phyloP scores from a whole-genome alignment of 2,888 invertebrate species.

The Xestia c-nigrum region DNA sequence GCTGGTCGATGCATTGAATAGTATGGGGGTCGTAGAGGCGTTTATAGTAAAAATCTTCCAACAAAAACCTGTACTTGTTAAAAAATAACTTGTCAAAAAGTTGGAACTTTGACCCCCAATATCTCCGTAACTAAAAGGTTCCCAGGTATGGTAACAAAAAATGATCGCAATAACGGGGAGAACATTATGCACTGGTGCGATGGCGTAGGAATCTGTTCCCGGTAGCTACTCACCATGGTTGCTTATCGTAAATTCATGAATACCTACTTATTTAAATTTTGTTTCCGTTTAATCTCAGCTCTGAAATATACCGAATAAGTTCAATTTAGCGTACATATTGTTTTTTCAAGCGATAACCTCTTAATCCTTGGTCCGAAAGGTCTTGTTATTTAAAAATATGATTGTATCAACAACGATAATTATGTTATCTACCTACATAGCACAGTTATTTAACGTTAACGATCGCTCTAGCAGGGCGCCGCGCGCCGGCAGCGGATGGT shows the following conservation, averaged over 20 bases:
- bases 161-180: too few relatives aligned
- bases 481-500: conserved; percentile 1
- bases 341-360: conserved; percentile 59
- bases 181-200: too few relatives aligned
- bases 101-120: too few relatives aligned
- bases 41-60: too few relatives aligned
- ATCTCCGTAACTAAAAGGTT: too few relatives aligned
- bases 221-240: conserved; percentile 8
- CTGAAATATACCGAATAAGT: conserved; percentile 8
- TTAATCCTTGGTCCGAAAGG: conserved; percentile 23
- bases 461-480: conserved; percentile 26
- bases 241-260: background rate
- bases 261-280: background rate
- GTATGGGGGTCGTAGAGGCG: too few relatives aligned
- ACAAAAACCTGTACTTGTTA: too few relatives aligned
- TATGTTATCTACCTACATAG: conserved; percentile 37
- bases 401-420: conserved; percentile 22
- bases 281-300: conserved; percentile 1
- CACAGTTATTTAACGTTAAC: conserved; percentile 28
- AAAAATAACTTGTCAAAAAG: too few relatives aligned
- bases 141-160: too few relatives aligned
- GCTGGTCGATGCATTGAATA: too few relatives aligned
- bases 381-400: conserved; percentile 54
- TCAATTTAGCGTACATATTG: conserved; percentile 28
- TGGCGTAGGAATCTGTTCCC: background rate